A percentile compares a stretch with the other conserved stretches of the same genome.
These are phyloP conservation scores for Tribolium castaneum DNA, from an alignment of 1,140 invertebrate species.

Conservation along the genomic window DNA sequence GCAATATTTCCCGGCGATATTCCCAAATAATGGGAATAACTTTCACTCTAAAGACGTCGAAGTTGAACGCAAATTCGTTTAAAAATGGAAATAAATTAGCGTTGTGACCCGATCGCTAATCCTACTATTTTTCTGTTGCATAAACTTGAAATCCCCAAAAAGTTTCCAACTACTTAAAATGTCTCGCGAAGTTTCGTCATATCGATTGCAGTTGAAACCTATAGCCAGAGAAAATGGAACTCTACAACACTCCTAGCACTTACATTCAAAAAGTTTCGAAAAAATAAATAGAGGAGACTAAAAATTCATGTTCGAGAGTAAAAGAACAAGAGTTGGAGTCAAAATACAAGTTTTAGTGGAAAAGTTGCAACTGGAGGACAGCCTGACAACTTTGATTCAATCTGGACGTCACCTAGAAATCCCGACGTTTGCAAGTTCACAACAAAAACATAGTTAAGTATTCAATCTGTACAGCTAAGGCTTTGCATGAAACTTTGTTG, in stretches of 20 bases:
- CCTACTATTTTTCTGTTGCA: conserved; percentile 7
- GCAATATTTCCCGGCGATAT: not conserved
- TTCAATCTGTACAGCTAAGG: not conserved
- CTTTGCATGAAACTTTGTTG: not conserved
- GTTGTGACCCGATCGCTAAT: not conserved
- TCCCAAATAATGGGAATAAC: not conserved
- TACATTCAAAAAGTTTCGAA: not conserved
- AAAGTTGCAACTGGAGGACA: not conserved
- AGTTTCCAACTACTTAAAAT: conserved; percentile 14
- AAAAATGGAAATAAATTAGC: not conserved
- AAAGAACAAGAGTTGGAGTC: conserved; percentile 3
- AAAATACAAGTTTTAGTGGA: conserved; percentile 15
- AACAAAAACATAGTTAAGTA: not conserved
- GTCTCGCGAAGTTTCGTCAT: conserved; percentile 4
- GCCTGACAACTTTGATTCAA: not conserved
- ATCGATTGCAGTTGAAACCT: conserved; percentile 24
- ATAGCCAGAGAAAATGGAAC: conserved; percentile 13
- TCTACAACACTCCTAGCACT: not conserved
- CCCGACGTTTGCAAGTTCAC: not conserved
- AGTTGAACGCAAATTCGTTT: not conserved
- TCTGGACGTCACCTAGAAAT: not conserved
- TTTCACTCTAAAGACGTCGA: not conserved
- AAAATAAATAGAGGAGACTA: not conserved
- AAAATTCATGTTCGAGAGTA: not conserved
- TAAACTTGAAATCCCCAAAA: conserved; percentile 1